These are phyloP conservation scores for Trachymyrmex septentrionalis DNA, from an alignment of 1,140 invertebrate genomes.

Conservation along the genomic window DNA sequence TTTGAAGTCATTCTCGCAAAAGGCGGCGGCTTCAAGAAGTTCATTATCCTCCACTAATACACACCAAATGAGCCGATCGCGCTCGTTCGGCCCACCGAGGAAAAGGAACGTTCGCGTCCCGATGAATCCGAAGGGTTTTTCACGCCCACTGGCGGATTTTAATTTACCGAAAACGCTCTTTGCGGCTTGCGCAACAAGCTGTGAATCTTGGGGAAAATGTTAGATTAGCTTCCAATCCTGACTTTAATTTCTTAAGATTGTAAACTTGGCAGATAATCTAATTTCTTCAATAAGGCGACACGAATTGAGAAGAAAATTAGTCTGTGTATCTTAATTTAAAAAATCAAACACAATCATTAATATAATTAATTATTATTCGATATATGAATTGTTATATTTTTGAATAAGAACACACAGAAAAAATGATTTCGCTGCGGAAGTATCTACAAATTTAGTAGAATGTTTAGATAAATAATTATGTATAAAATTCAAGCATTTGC, in stretches of 20 bases:
- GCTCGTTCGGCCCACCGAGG: slow-evolving; percentile 39
- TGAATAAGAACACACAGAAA: background rate
- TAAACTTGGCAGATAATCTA: slow-evolving; percentile 7
- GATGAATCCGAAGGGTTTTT: slow-evolving; percentile 48
- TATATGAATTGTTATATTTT: background rate
- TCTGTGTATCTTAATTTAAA: background rate
- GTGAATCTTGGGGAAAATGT: slow-evolving; percentile 17
- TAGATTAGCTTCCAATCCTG: background rate
- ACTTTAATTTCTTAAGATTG: background rate
- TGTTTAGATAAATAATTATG: too few relatives aligned
- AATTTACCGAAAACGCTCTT: slow-evolving; percentile 55
- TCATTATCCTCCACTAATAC: slow-evolving; percentile 83
- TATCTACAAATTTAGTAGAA: too few relatives aligned
- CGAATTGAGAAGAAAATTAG: background rate
- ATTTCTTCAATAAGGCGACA: background rate
- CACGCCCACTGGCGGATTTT: slow-evolving; percentile 68
- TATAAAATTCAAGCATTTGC: too few relatives aligned
- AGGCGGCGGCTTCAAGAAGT: slow-evolving; percentile 75
- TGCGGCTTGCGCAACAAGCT: slow-evolving; percentile 21
- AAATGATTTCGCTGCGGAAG: too few relatives aligned
- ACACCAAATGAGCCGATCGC: slow-evolving; percentile 78
- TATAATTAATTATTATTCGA: background rate
- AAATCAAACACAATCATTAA: background rate
- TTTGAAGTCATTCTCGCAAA: slow-evolving; percentile 70
- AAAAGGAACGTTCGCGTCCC: slow-evolving; percentile 16